These are phyloP conservation scores for Sylvilagus floridanus DNA, from an alignment of 2,797 vertebrate genomes.

Conservation along the genomic window DNA sequence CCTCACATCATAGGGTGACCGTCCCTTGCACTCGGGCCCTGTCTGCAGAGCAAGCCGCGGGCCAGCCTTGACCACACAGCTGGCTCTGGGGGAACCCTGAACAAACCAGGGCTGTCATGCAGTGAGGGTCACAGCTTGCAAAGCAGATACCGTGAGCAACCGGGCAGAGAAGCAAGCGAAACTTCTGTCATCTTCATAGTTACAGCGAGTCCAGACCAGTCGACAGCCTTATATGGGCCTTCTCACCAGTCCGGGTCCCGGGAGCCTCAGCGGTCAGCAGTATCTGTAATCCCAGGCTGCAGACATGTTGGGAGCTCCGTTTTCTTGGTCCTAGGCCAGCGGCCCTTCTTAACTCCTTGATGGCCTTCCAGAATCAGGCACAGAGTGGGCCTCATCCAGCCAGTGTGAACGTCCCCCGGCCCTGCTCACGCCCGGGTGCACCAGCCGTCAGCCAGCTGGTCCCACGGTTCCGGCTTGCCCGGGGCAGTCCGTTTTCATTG, in stretches of 20 bases:
- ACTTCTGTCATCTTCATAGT: neutral
- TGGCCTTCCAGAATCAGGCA: neutral
- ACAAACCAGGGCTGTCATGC: neutral
- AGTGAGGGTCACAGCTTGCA: neutral
- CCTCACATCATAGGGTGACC: neutral
- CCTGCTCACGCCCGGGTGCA: neutral
- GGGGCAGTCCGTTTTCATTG: neutral
- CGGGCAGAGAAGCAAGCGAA: slow-evolving; percentile 7
- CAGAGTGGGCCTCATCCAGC: neutral
- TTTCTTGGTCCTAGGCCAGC: slow-evolving; percentile 56
- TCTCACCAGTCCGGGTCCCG: slow-evolving; percentile 3
- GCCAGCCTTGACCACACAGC: neutral
- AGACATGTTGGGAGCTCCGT: neutral
- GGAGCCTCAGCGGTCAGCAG: neutral
- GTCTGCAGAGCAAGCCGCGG: neutral
- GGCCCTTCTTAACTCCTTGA: slow-evolving; percentile 45
- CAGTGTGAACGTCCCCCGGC: accelerated
- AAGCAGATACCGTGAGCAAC: neutral
- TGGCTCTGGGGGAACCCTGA: neutral
- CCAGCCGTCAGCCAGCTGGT: neutral
- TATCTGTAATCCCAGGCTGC: neutral
- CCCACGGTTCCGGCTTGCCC: neutral
- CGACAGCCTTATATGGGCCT: slow-evolving; percentile 56
- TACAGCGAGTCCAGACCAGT: neutral
- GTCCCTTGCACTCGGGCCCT: neutral